These are phyloP conservation scores for Ophthalmolycus amberensis DNA, from an alignment of 2,113 vertebrate genomes.

Conservation along the genomic window DNA sequence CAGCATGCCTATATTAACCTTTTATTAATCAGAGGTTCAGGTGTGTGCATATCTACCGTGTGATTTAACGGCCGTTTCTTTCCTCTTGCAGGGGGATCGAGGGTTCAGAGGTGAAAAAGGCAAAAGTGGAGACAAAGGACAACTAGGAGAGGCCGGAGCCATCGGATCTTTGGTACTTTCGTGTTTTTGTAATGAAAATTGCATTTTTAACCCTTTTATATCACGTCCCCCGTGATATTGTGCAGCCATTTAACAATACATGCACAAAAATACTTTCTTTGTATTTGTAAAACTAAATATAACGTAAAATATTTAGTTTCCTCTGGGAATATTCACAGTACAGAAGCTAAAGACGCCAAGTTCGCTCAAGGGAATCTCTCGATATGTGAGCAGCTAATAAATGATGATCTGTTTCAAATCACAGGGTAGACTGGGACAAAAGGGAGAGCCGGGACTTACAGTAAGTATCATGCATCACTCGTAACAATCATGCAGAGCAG, in stretches of 20 bases:
- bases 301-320: too few species aligned
- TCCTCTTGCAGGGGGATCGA: conserved; percentile 84
- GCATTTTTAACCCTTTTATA: not conserved
- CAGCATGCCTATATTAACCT: not conserved
- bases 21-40: not conserved
- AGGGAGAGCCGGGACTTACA: conserved; percentile 88
- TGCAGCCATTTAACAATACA: not conserved
- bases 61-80: not conserved
- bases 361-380: too few species aligned
- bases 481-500: not conserved
- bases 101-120: conserved; percentile 86
- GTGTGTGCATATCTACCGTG: not conserved
- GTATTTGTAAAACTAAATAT: not conserved
- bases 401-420: conserved; percentile 23
- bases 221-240: not conserved
- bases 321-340: too few species aligned
- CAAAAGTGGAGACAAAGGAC: conserved; percentile 86
- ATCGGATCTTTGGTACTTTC: conserved; percentile 81
- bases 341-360: too few species aligned
- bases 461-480: conserved; percentile 78
- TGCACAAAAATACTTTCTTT: not conserved
- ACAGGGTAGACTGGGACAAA: conserved; percentile 85
- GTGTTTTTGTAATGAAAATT: not conserved
- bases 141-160: conserved; percentile 83
- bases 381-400: not conserved